Base-by-base conservation (phyloP, 2,888 invertebrate genomes). In the Sesia apiformis region DNA sequence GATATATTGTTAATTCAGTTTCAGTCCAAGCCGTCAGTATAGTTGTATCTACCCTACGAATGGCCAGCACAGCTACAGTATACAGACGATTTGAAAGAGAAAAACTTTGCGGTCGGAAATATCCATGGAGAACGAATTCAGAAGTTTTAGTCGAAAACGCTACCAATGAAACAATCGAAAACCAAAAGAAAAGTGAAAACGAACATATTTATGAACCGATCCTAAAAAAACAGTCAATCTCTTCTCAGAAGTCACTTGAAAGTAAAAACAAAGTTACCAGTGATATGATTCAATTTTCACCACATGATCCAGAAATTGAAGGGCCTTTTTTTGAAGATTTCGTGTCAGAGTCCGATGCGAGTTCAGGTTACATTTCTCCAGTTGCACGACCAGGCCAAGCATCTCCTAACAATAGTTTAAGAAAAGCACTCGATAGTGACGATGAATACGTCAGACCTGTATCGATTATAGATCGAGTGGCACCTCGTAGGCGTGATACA, bases 11-110 rank as follows among this genome's bases (percentile, higher is more conserved):
- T 23, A 23, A 23, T 84, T 8, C 80, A 95, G 95, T 92, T 62
- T 87, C 91, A 56, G 86, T 93, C 55, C 94, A 94, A 78, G 85
- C 92, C 5, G 78, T 94, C 3, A 93, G 93, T 66, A 90, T 95
- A 56, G 69, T 93, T 2, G 91, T 93, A 60, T 93, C 94, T 3
- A 84, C 94, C 42, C 84, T 93, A 39, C 91, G 94, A 68, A 88
- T 95, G 84, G 92, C 95, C 0, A 91, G 92, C 55, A 93, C 93
- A 46, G 94, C 94, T 8, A 92, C 93, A 39, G 84, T 92, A 39
- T 95, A 93, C 69, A 93, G 95, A 77, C 91, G 95, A 69, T 95
- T 95, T 70, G 95, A 95, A 79, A 92, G 94, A 61, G 95, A 95
- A 79, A 93, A 94, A 66, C 70, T 93, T 41, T 92, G 92, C 53